These are phyloP conservation scores for Aphis gossypii DNA, from an alignment of 1,140 invertebrate genomes.

Conservation along the genomic window DNA sequence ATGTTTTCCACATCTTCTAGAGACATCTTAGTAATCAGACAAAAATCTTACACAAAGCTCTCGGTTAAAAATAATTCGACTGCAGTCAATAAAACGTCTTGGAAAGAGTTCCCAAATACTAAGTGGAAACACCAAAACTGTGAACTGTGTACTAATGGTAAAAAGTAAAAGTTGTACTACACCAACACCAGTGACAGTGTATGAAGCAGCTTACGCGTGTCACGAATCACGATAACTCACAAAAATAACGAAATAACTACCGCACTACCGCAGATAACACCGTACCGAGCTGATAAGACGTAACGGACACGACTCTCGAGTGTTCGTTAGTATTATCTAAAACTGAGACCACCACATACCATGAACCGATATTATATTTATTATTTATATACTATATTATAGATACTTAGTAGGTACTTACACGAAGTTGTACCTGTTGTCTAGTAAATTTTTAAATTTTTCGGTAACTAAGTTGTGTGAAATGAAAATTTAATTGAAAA, in stretches of 20 bases:
- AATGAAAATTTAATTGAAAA: too few species aligned
- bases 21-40: background rate
- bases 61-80: background rate
- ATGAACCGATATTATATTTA: too few species aligned
- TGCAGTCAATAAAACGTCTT: background rate
- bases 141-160: background rate
- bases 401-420: too few species aligned
- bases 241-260: background rate
- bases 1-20: slow-evolving; percentile 50
- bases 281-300: background rate
- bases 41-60: too few species aligned
- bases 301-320: background rate
- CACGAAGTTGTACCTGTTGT: too few species aligned
- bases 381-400: too few species aligned
- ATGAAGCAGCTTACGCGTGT: background rate
- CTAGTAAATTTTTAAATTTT: too few species aligned
- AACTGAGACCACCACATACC: too few species aligned
- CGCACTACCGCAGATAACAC: too few species aligned
- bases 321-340: too few species aligned
- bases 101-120: background rate
- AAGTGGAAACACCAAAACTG: background rate
- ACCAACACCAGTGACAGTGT: background rate
- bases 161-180: background rate
- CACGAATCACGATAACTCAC: background rate
- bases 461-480: too few species aligned